Percentiles rank a stretch among this genome's conserved stretches.
Conservation (phyloP, 2,888 invertebrate species). For the Melitaea athalia region DNA sequence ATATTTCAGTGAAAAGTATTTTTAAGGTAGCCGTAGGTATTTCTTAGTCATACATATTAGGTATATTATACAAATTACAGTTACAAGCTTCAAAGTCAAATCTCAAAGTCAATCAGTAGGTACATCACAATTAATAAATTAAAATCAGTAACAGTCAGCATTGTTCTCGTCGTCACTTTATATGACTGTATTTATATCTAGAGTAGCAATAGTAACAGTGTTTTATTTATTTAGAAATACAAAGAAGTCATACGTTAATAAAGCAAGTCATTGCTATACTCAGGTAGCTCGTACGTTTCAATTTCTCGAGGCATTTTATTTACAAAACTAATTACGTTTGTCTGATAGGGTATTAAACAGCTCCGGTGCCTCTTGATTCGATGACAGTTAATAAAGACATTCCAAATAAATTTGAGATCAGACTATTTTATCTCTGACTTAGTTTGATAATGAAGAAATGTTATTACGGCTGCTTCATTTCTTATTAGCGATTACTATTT, state of each 20-base stretch:
- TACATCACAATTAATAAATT: no score
- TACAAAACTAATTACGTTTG: slow-evolving; percentile 82
- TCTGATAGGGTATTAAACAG: slow-evolving; percentile 78
- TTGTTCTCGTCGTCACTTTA: no score
- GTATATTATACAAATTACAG: no score
- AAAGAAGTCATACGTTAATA: slow-evolving; percentile 58
- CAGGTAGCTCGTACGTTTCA: slow-evolving; percentile 80
- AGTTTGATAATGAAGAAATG: slow-evolving; percentile 58
- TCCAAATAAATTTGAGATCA: slow-evolving; percentile 72
- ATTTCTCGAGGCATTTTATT: slow-evolving; percentile 81
- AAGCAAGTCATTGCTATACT: slow-evolving; percentile 73
- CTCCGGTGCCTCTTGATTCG: slow-evolving; percentile 73
- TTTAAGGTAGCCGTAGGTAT: no score
- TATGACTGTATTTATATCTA: not conserved
- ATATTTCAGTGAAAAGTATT: no score
- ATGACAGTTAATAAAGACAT: slow-evolving; percentile 82
- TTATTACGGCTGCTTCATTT: slow-evolving; percentile 54
- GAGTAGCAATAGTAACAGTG: slow-evolving; percentile 8
- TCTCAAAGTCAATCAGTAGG: no score
- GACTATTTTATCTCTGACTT: slow-evolving; percentile 65
- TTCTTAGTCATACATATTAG: no score
- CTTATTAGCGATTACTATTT: slow-evolving; percentile 35
- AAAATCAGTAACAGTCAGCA: no score
- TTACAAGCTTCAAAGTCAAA: no score
- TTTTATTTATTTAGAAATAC: slow-evolving; percentile 34